Percentiles rank a stretch among this genome's conserved stretches.
Evolutionary conservation across 1,140 invertebrate genomes (phyloP).

Genomic region (Venturia canescens): DNA sequence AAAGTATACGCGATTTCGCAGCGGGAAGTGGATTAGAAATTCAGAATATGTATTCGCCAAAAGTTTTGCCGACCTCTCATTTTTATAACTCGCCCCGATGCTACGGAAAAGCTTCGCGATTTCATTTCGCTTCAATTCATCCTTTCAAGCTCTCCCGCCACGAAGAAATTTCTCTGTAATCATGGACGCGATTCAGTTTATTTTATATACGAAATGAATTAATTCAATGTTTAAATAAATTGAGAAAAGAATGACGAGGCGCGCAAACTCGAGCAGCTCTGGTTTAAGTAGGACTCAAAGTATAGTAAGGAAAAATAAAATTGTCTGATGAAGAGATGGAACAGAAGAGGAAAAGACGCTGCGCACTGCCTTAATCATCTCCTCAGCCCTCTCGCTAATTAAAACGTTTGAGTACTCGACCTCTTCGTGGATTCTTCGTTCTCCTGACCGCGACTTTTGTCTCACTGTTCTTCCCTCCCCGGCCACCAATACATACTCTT

Average conservation of each 20-base stretch:
- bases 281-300: no score
- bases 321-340: constrained; percentile 28
- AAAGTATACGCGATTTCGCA: background rate
- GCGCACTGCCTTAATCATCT: constrained; percentile 53
- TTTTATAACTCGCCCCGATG: background rate
- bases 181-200: no score
- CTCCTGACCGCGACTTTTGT: background rate
- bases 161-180: background rate
- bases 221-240: background rate
- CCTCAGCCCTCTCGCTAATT: constrained; percentile 55
- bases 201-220: no score
- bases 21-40: constrained; percentile 53
- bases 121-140: background rate
- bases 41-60: constrained; percentile 10
- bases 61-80: background rate
- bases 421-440: constrained; percentile 23
- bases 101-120: background rate
- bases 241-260: background rate
- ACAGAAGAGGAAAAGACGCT: background rate
- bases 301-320: background rate
- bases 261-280: no score
- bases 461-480: background rate
- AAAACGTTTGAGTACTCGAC: constrained; percentile 55
- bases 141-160: background rate
- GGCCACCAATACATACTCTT: background rate